Conservation (phyloP, 2,888 invertebrate genomes). For the Lamellibrachia columna region DNA sequence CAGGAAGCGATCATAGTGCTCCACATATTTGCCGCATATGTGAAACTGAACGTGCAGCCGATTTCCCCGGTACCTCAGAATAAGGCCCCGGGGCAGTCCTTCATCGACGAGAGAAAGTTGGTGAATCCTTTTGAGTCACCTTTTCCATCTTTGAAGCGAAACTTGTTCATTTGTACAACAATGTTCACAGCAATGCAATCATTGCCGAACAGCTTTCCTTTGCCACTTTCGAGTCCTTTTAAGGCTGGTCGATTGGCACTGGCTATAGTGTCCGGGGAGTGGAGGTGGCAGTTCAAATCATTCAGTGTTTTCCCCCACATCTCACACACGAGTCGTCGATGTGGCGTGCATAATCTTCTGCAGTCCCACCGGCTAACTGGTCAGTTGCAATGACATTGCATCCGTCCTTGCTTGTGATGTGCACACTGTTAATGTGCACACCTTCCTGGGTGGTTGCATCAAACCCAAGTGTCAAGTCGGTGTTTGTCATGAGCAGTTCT, state of each 20-base stretch:
- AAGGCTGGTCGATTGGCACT: constrained; percentile 26
- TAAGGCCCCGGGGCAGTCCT: constrained; percentile 28
- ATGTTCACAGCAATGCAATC: neutral
- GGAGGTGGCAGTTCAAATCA: constrained; percentile 37
- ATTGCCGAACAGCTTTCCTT: neutral
- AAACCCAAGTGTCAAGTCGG: constrained; percentile 37
- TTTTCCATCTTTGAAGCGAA: constrained; percentile 37
- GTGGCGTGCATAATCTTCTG: constrained; percentile 20
- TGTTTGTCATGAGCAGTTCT: constrained; percentile 23
- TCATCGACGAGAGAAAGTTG: constrained; percentile 29
- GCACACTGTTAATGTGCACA: constrained; percentile 37
- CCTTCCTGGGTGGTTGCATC: constrained; percentile 39
- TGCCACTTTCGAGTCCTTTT: constrained; percentile 7
- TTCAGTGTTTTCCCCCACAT: constrained; percentile 34
- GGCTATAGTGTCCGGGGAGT: constrained; percentile 32
- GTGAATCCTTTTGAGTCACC: constrained; percentile 41
- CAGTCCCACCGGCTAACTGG: constrained; percentile 22
- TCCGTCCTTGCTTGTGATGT: constrained; percentile 31
- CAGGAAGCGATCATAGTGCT: neutral
- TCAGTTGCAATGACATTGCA: constrained; percentile 33
- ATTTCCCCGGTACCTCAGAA: constrained; percentile 40
- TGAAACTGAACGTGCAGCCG: constrained; percentile 40
- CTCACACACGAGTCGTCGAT: constrained; percentile 28
- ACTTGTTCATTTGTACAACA: constrained; percentile 28
- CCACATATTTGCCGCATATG: constrained; percentile 31